Evolutionary conservation across 2,113 vertebrate species (phyloP).

Genomic region (Cervus canadensis): DNA sequence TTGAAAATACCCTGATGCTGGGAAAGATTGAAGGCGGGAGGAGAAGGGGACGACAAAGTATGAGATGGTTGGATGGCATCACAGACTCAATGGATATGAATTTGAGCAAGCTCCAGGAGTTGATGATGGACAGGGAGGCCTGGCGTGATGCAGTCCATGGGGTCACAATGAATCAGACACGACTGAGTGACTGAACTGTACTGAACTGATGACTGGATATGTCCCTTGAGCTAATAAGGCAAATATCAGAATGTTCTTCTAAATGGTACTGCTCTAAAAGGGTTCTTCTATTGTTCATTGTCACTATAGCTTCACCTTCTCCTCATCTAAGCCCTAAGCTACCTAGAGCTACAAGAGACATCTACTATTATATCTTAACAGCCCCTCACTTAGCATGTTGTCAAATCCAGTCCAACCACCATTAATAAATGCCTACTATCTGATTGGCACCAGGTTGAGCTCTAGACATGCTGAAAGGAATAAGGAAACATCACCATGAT

Average conservation of each 20-base stretch:
- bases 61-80: background rate
- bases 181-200: background rate
- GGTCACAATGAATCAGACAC: background rate
- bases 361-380: slow-evolving; percentile 23
- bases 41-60: background rate
- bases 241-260: background rate
- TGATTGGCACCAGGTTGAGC: background rate
- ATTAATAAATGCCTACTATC: slow-evolving; percentile 23
- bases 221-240: background rate
- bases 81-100: background rate
- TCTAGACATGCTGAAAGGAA: slow-evolving; percentile 12
- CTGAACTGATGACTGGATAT: background rate
- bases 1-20: background rate
- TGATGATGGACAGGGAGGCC: background rate
- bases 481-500: slow-evolving; percentile 26
- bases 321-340: background rate
- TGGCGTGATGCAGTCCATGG: background rate
- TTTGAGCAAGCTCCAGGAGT: background rate
- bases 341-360: slow-evolving; percentile 16
- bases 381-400: background rate
- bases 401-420: background rate
- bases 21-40: background rate
- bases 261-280: background rate
- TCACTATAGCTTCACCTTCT: background rate
- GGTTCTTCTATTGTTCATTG: background rate